Conservation (phyloP, 2,113 vertebrate genomes). For the Penelope pileata region DNA sequence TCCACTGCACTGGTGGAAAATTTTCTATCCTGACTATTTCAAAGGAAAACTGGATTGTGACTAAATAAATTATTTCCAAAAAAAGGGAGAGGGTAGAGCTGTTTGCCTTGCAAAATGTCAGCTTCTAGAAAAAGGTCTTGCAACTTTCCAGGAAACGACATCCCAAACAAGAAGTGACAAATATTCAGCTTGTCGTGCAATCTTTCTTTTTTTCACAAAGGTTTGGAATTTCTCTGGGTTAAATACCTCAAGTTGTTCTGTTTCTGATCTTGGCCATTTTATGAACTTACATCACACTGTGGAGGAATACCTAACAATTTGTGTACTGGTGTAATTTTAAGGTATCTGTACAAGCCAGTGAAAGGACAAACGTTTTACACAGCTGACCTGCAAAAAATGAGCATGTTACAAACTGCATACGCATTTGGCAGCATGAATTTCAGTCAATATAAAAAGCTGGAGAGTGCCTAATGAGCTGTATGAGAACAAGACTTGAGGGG, state of each 20-base stretch:
- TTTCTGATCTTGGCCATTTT: neutral
- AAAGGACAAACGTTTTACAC: neutral
- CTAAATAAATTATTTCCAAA: neutral
- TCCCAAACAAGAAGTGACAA: neutral
- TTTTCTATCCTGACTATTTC: neutral
- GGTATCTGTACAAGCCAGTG: neutral
- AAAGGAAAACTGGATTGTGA: neutral
- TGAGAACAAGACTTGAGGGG: neutral
- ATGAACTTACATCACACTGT: neutral
- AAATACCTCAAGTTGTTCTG: neutral
- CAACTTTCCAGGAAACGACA: neutral
- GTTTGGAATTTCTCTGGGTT: neutral
- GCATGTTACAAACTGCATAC: neutral
- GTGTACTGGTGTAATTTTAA: neutral
- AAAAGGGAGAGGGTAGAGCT: accelerated
- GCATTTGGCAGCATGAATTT: neutral
- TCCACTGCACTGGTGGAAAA: neutral
- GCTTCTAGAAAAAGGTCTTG: neutral
- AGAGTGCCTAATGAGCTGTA: slow-evolving; percentile 14
- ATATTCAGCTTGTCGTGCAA: neutral
- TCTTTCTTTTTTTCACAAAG: neutral
- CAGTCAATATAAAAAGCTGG: neutral
- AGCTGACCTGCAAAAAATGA: neutral
- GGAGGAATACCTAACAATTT: neutral
- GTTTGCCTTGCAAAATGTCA: neutral